Evolutionary conservation across 2,888 invertebrate genomes (phyloP).

Genomic region (Calliphora vomitoria): DNA sequence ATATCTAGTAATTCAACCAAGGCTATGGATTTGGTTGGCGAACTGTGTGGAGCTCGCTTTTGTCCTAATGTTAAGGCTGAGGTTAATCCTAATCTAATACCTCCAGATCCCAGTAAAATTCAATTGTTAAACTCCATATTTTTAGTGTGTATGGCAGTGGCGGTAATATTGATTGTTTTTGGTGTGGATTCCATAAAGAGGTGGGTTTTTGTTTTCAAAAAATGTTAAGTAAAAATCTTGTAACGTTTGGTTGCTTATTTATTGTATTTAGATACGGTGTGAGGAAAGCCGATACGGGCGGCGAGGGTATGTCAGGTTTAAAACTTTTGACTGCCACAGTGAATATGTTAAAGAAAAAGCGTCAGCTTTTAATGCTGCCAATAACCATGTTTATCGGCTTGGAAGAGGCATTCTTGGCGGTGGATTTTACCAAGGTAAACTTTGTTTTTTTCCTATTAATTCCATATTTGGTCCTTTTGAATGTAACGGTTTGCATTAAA

Average conservation of each 20-base stretch:
- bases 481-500: background rate
- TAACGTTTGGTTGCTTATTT: background rate
- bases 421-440: conserved; percentile 90
- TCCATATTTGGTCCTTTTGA: background rate
- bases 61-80: conserved; percentile 87
- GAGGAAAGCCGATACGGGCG: conserved; percentile 85
- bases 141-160: conserved; percentile 91
- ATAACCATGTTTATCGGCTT: conserved; percentile 97
- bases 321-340: conserved; percentile 91
- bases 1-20: conserved; percentile 72
- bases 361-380: conserved; percentile 93
- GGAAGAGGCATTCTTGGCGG: conserved; percentile 96
- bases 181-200: conserved; percentile 93
- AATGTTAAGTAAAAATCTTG: background rate
- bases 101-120: conserved; percentile 90
- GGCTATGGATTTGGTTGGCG: conserved; percentile 83
- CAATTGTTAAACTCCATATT: conserved; percentile 93
- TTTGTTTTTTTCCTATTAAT: background rate
- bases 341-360: conserved; percentile 90
- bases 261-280: conserved; percentile 86
- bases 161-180: conserved; percentile 90
- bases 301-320: conserved; percentile 88
- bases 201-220: conserved; percentile 83
- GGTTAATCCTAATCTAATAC: conserved; percentile 88
- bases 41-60: conserved; percentile 91